A percentile compares a stretch with the other conserved stretches of the same genome.
Evolutionary conservation across 2,113 vertebrate species (phyloP).

Genomic region (Glaucidium brasilianum): DNA sequence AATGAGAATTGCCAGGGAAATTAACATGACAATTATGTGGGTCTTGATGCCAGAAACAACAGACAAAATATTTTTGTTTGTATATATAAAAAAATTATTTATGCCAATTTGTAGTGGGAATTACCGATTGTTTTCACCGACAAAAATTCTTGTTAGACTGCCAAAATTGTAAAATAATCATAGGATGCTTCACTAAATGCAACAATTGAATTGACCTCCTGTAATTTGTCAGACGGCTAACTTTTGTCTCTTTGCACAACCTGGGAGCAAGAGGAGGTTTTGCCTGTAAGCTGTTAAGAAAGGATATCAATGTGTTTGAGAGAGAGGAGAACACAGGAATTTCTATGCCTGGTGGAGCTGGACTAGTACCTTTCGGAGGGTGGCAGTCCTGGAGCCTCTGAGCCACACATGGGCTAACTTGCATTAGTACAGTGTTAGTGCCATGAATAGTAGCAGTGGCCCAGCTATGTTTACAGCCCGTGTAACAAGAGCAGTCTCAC

Average conservation of each 20-base stretch:
- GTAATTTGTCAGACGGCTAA: not conserved
- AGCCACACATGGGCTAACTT: too few species aligned
- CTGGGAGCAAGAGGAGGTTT: not conserved
- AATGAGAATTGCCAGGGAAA: not conserved
- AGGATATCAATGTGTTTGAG: not conserved
- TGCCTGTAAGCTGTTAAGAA: not conserved
- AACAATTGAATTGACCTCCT: not conserved
- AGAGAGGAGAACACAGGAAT: not conserved
- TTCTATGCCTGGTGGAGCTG: not conserved
- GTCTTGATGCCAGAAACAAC: not conserved
- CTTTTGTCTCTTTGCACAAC: not conserved
- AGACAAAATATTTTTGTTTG: not conserved
- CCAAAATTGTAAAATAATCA: not conserved
- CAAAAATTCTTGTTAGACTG: not conserved
- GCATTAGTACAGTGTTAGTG: rapidly evolving
- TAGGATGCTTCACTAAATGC: not conserved
- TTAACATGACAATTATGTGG: not conserved
- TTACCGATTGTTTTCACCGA: not conserved
- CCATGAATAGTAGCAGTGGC: not conserved
- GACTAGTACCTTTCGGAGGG: not conserved
- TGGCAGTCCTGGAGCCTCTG: not conserved
- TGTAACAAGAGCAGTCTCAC: not conserved
- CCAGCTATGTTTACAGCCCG: not conserved
- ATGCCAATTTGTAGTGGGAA: not conserved
- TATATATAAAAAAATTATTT: not conserved